phyloP scores from a whole-genome alignment of 2,888 invertebrate species.

The Polymixis flavicincta region DNA sequence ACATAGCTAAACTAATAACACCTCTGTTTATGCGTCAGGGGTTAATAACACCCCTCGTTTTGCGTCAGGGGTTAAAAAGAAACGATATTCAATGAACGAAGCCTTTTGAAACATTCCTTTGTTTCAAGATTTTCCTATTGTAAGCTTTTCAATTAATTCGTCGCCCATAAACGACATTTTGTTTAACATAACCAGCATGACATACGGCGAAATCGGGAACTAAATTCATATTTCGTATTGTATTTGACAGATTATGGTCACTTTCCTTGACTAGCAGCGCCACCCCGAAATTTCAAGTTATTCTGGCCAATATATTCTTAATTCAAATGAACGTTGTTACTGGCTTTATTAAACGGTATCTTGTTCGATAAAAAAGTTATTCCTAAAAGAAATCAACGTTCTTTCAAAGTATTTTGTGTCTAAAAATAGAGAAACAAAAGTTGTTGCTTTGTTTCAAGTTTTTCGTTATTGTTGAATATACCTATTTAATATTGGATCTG shows the following conservation, averaged over 20 bases:
- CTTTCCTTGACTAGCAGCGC: slow-evolving; percentile 30
- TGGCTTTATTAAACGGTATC: slow-evolving; percentile 33
- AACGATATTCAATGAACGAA: slow-evolving; percentile 33
- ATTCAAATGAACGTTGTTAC: slow-evolving; percentile 24
- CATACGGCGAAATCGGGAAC: slow-evolving; percentile 29
- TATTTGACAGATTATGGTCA: slow-evolving; percentile 12
- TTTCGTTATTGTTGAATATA: not conserved
- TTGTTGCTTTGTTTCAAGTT: slow-evolving; percentile 34
- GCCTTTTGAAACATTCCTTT: slow-evolving; percentile 36
- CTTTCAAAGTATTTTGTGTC: slow-evolving; percentile 12
- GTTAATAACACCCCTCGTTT: too few species aligned
- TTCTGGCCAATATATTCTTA: slow-evolving; percentile 7
- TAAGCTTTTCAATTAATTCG: slow-evolving; percentile 33
- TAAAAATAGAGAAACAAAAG: slow-evolving; percentile 2
- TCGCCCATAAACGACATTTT: slow-evolving; percentile 24
- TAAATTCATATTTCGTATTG: slow-evolving; percentile 11
- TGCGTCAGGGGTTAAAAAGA: slow-evolving; percentile 10
- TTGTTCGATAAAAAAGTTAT: slow-evolving; percentile 18
- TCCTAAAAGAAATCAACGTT: slow-evolving; percentile 20
- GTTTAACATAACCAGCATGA: slow-evolving; percentile 20
- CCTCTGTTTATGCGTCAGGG: too few species aligned
- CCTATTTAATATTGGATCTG: not conserved
- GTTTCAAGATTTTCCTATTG: slow-evolving; percentile 32
- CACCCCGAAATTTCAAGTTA: not conserved
- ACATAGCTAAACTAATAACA: too few species aligned